Evolutionary conservation across 1,140 invertebrate species (phyloP), one percentile per base, ranked within the genome.

Genomic region (Anadara kagoshimensis): DNA sequence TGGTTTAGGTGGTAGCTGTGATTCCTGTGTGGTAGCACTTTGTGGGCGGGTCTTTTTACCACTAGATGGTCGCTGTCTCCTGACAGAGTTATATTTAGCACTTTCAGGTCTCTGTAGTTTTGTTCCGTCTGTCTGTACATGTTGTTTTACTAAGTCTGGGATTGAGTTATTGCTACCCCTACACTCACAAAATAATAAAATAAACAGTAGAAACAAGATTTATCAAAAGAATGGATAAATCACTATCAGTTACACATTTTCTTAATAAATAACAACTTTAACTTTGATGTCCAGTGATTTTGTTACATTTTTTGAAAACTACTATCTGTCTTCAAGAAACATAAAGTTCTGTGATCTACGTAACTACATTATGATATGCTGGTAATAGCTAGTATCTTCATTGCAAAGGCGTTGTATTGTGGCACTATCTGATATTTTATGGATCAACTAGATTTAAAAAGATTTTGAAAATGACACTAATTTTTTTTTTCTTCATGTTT

Each of bases 161-260:
- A 85, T 83, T 10, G 80, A 85, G 12, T 69, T 62, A 73, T 83
- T 82, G 73, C 83, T 83, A 24, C 82, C 83, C 83, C 83, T 85
- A 65, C 29, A 65, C 29, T 61, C 1, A 71, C 36, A 36, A 36
- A 36, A 36, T 2, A 36, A 36, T 36, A 36, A 36, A 36, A 36
- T 36, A 7, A 66, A 51, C 24, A 22, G n/a, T 26, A 18, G 16
- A 59, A 24, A 4, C 12, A 45, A 45, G 8, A 47, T 3, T 45
- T 20, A 14, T 41, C 20, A n/a, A 29, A 41, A 24, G 36, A 36
- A n/a, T 62, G n/a, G 29, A 29, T 20, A 43, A 5, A 2, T 12
- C 2, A 43, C 18, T 44, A 12, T 62, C 8, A 24, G 8, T 57
- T 10, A 57, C 22, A 12, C 12, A 18, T 10, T 14, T 16, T 12